Percentiles rank a stretch among this genome's conserved stretches.
Conservation (phyloP, 1,140 invertebrate species). For the Musca vetustissima region DNA sequence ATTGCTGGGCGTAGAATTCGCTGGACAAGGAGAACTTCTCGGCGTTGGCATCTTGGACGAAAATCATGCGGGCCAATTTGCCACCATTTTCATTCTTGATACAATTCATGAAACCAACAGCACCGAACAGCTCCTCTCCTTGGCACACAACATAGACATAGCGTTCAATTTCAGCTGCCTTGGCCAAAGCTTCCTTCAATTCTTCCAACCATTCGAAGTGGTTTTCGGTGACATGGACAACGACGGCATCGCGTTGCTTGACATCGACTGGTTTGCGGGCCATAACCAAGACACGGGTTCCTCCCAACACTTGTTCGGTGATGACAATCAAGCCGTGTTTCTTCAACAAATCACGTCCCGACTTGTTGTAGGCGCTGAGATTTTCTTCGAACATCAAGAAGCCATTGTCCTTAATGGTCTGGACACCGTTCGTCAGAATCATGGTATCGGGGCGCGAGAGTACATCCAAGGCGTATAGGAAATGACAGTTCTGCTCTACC, state of each 20-base stretch:
- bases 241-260: conserved; percentile 37
- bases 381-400: conserved; percentile 79
- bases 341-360: conserved; percentile 53
- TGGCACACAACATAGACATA: conserved; percentile 74
- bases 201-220: conserved; percentile 80
- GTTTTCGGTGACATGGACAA: conserved; percentile 63
- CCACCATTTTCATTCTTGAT: conserved; percentile 82
- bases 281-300: conserved; percentile 63
- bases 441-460: conserved; percentile 58
- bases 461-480: conserved; percentile 66
- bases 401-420: conserved; percentile 70
- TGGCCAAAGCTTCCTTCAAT: conserved; percentile 70
- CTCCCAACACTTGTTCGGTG: conserved; percentile 59
- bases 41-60: conserved; percentile 66
- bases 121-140: conserved; percentile 70
- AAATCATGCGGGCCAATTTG: conserved; percentile 69
- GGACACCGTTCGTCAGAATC: conserved; percentile 60
- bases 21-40: conserved; percentile 65
- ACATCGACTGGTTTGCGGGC: conserved; percentile 59
- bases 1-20: conserved; percentile 63
- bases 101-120: conserved; percentile 88
- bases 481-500: conserved; percentile 68
- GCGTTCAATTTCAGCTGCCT: conserved; percentile 60
- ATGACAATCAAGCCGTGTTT: conserved; percentile 57
- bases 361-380: conserved; percentile 58